Evolutionary conservation across 2,113 vertebrate species (phyloP).

Genomic region (Thermophis baileyi): DNA sequence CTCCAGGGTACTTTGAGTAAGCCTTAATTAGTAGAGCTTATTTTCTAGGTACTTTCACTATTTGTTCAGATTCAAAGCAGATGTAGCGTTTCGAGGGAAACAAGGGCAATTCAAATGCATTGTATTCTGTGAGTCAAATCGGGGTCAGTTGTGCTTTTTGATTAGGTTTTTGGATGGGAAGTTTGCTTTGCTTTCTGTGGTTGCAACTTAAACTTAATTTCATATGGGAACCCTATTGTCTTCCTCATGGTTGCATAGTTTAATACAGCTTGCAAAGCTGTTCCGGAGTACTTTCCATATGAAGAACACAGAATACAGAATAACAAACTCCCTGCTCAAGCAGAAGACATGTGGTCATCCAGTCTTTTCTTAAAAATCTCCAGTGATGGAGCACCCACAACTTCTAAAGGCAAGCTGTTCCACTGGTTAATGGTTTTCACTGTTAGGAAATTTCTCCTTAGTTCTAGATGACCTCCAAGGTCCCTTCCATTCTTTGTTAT

Average conservation of each 20-base stretch:
- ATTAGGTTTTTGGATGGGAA: not conserved
- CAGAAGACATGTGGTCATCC: not conserved
- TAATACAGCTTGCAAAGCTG: not conserved
- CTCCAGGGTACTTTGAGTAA: conserved; percentile 40
- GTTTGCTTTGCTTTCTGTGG: not conserved
- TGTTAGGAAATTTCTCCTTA: not conserved
- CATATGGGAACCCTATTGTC: not conserved
- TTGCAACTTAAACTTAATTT: not conserved
- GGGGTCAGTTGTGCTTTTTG: not conserved
- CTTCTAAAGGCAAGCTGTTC: not conserved
- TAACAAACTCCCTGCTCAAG: not conserved
- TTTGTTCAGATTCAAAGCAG: not conserved
- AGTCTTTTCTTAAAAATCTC: not conserved
- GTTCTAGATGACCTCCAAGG: too few species aligned
- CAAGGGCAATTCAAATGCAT: not conserved
- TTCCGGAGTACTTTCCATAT: not conserved
- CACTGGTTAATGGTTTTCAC: not conserved
- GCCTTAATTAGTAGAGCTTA: not conserved
- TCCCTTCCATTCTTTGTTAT: too few species aligned
- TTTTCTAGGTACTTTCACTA: not conserved
- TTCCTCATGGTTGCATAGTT: not conserved
- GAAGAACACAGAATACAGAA: not conserved
- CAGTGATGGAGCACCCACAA: not conserved
- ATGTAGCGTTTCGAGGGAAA: not conserved
- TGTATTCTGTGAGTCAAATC: not conserved